A percentile compares a stretch with the other conserved stretches of the same genome.
Evolutionary conservation across 2,797 vertebrate genomes (phyloP).

Genomic region (Pteronotus mesoamericanus): DNA sequence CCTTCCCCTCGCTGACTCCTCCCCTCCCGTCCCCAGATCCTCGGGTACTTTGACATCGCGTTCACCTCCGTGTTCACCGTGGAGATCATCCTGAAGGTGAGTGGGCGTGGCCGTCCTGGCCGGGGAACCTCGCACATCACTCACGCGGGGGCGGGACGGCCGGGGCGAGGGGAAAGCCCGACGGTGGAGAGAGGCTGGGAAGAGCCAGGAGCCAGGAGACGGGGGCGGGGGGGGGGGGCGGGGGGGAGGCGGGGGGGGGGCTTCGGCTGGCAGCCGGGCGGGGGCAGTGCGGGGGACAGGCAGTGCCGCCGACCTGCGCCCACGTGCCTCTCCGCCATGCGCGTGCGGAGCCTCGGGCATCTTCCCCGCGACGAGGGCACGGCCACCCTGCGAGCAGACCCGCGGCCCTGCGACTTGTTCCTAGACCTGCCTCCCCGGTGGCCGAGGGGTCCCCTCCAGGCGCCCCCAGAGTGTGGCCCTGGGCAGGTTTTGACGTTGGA

Average conservation of each 20-base stretch:
- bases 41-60: slow-evolving; percentile 93
- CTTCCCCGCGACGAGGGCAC: no score
- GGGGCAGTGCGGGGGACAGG: not conserved
- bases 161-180: not conserved
- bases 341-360: no score
- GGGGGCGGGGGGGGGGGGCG: not conserved
- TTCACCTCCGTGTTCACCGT: slow-evolving; percentile 98
- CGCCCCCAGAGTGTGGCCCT: no score
- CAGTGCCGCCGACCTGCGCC: no score
- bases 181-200: rapidly evolving
- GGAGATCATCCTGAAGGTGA: slow-evolving; percentile 97
- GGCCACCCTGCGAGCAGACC: no score
- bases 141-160: rapidly evolving
- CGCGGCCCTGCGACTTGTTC: no score
- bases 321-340: no score
- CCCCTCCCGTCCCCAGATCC: slow-evolving; percentile 83
- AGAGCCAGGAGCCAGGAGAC: not conserved
- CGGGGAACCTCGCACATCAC: rapidly evolving
- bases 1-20: not conserved
- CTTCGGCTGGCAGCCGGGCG: not conserved
- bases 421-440: no score
- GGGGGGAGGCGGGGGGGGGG: not conserved
- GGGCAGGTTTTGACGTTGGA: not conserved
- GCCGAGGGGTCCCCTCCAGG: no score
- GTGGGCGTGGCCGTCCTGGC: no score